Percentiles rank a stretch among this genome's conserved stretches.
These are phyloP conservation scores for Orientallactaga sibirica DNA, from an alignment of 2,797 vertebrate species.

Conservation along the genomic window DNA sequence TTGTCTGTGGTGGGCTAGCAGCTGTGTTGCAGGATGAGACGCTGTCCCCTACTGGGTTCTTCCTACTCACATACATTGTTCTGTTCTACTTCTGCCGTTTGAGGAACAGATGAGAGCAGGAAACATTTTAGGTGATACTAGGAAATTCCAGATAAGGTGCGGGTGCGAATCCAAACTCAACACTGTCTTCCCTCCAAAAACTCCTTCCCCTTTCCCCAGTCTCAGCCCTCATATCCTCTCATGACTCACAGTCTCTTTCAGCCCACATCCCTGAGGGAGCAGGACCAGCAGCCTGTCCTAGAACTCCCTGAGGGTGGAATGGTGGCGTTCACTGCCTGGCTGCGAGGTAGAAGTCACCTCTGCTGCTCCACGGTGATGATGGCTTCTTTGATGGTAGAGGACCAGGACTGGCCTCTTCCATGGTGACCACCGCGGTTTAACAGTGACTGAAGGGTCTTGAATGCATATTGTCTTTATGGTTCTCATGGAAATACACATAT, in stretches of 20 bases:
- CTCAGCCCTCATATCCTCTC: not conserved
- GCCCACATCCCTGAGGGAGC: not conserved
- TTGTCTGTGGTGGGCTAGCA: not conserved
- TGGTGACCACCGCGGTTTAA: not conserved
- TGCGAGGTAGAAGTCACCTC: not conserved
- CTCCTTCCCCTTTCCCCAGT: not conserved
- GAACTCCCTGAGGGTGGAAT: not conserved
- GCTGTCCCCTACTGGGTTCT: not conserved
- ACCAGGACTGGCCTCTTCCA: not conserved
- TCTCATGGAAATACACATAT: not conserved
- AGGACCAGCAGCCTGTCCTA: not conserved
- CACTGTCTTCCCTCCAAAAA: not conserved
- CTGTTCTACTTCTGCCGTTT: slow-evolving; percentile 1
- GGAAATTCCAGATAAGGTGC: slow-evolving; percentile 40
- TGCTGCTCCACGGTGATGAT: not conserved
- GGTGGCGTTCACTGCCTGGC: not conserved
- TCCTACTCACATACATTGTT: not conserved
- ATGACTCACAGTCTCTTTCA: not conserved
- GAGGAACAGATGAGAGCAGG: not conserved
- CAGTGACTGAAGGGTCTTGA: slow-evolving; percentile 6
- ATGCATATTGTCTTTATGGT: not conserved
- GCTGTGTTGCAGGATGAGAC: not conserved
- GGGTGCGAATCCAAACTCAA: not conserved
- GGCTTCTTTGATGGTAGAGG: not conserved
- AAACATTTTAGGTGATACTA: not conserved